Percentiles rank a stretch among this genome's conserved stretches.
Conservation (phyloP, 2,113 vertebrate genomes). For the Xenopus borealis region DNA sequence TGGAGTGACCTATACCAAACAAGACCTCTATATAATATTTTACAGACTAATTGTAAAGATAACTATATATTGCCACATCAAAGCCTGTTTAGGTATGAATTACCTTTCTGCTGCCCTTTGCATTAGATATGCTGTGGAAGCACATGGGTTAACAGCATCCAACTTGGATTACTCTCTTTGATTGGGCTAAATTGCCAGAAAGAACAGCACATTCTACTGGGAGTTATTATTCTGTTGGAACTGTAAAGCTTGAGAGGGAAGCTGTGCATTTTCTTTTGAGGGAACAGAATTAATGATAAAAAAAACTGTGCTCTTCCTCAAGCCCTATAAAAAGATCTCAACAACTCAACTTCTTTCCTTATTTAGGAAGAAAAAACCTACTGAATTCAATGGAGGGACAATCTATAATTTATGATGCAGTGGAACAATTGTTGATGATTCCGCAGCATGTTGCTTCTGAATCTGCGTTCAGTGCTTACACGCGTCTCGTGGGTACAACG, state of each 20-base stretch:
- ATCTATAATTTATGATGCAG: slow-evolving; percentile 35
- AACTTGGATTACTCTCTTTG: slow-evolving; percentile 29
- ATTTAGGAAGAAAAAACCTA: slow-evolving; percentile 31
- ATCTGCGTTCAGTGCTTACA: too few species aligned
- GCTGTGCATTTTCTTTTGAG: slow-evolving; percentile 31
- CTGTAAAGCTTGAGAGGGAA: slow-evolving; percentile 20
- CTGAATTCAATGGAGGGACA: slow-evolving; percentile 25
- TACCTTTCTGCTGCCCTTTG: neutral
- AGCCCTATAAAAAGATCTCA: slow-evolving; percentile 35
- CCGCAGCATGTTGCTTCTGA: too few species aligned
- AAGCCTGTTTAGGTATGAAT: neutral
- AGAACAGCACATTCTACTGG: neutral
- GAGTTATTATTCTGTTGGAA: too few species aligned
- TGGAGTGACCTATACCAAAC: too few species aligned
- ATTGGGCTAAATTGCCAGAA: slow-evolving; percentile 27
- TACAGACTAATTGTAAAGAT: too few species aligned
- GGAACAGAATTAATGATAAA: slow-evolving; percentile 35
- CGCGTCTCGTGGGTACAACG: too few species aligned
- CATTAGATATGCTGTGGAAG: neutral
- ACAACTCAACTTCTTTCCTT: slow-evolving; percentile 10
- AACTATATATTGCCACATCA: too few species aligned
- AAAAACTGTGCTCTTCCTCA: slow-evolving; percentile 38
- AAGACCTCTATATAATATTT: too few species aligned
- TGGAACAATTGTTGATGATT: too few species aligned
- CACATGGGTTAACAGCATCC: slow-evolving; percentile 23